A percentile compares a stretch with the other conserved stretches of the same genome.
These are phyloP conservation scores for Balaeniceps rex DNA, from an alignment of 2,113 vertebrate genomes.

Conservation along the genomic window DNA sequence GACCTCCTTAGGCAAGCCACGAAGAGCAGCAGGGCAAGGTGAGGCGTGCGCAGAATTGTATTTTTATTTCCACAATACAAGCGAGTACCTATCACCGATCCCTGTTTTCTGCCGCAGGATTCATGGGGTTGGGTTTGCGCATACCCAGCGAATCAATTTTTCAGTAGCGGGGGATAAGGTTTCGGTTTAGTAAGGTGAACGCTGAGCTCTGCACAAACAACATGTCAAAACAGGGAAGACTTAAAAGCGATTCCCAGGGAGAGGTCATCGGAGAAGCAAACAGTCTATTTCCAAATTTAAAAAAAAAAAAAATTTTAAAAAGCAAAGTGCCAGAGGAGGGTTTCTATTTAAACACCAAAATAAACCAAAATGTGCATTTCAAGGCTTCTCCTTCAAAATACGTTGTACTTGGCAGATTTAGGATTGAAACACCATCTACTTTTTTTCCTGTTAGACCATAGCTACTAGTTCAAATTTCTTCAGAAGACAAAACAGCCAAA, in stretches of 20 bases:
- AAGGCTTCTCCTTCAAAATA: not conserved
- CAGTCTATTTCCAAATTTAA: not conserved
- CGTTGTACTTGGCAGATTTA: not conserved
- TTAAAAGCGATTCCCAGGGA: constrained; percentile 6
- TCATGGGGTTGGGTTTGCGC: not conserved
- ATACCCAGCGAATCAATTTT: not conserved
- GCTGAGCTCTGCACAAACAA: constrained; percentile 46
- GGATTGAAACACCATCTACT: not conserved
- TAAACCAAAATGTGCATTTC: not conserved
- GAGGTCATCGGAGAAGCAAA: constrained; percentile 10
- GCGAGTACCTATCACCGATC: not conserved
- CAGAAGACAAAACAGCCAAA: not conserved
- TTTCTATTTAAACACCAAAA: not conserved
- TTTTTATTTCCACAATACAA: not conserved
- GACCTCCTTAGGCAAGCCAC: not conserved
- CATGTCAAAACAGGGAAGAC: constrained; percentile 13
- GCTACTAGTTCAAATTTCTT: not conserved
- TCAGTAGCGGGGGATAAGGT: not conserved
- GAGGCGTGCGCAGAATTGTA: not conserved
- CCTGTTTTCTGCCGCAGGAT: not conserved
- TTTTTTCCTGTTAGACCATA: not conserved
- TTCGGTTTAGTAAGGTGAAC: constrained; percentile 14
- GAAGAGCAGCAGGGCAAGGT: not conserved
- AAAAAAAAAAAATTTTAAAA: not conserved
- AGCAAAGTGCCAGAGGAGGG: not conserved